phyloP scores from a whole-genome alignment of 2,797 vertebrate species.

The Schizopygopsis pylzovi region DNA sequence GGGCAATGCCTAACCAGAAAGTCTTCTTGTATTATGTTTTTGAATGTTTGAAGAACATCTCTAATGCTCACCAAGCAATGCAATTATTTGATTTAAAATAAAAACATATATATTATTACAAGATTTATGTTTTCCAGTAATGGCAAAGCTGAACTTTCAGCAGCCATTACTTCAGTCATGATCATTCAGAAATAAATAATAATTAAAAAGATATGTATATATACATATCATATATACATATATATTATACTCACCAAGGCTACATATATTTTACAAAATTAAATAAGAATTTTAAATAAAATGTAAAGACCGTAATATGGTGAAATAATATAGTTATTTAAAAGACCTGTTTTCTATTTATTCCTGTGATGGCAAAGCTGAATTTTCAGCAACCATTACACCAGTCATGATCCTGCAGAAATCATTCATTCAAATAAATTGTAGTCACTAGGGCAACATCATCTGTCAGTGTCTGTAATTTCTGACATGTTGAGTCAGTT shows the following conservation, averaged over 20 bases:
- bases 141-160: neutral
- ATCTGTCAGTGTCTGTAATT: conserved; percentile 55
- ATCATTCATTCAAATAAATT: neutral
- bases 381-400: neutral
- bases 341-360: neutral
- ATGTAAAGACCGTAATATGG: neutral
- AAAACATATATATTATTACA: neutral
- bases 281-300: no score
- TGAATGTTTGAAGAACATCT: neutral
- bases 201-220: neutral
- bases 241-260: neutral
- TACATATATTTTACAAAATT: neutral
- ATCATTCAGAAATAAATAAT: neutral
- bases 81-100: neutral
- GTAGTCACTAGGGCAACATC: conserved; percentile 17
- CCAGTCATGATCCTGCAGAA: neutral
- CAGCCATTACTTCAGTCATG: neutral
- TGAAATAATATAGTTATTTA: neutral
- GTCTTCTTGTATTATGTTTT: neutral
- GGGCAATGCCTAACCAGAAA: neutral
- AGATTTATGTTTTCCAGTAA: neutral
- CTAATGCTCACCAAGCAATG: neutral
- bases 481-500: conserved; percentile 43
- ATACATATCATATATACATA: no score
- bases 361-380: neutral